Evolutionary conservation across 2,888 invertebrate genomes (phyloP), one percentile per base, ranked within the genome.

Genomic region (Elaeidobius kamerunicus): DNA sequence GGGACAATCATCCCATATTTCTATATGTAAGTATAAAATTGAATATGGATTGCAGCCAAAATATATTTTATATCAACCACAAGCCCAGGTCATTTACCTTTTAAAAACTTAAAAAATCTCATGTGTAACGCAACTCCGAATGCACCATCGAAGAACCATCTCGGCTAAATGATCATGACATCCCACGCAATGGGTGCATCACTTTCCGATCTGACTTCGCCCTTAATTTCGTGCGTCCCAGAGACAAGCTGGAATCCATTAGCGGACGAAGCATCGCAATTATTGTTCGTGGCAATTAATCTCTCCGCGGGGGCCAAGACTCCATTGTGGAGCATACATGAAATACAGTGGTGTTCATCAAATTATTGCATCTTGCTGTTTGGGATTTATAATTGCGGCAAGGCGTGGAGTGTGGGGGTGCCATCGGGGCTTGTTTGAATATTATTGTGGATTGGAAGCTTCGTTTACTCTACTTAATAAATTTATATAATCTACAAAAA

Each of bases 221-320:
- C 51, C 44, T 27, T 41, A 35, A 49, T 49, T 49, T 32, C 42
- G 32, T 44, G 35, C 35, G 23, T 38, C 16, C 38, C 20, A 32
- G 43, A 48, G 47, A 48, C 49, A 49, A 35, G 35, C 42, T 28
- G 49, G 40, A 49, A 49, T 51, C 51, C 51, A 51, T 51, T 51
- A 45, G 45, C 40, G 44, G 40, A 34, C 44, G 30, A 45, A n/a
- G 43, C 50, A 40, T 39, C 45, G 45, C 44, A 51, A 51, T 51
- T 51, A 51, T 45, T 39, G 45, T 45, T 51, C 45, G 38, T 18
- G 45, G 45, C 40, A 44, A 51, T 51, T 51, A 51, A 44, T 40
- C 51, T 51, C 51, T 23, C 51, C 34, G 23, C 40, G 51, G 51
- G 45, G 45, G 39, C 28, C 40, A 3, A 11, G 11, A 27, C 17